A percentile compares a stretch with the other conserved stretches of the same genome.
phyloP scores from a whole-genome alignment of 2,113 vertebrate genomes.

The Mohoua ochrocephala region DNA sequence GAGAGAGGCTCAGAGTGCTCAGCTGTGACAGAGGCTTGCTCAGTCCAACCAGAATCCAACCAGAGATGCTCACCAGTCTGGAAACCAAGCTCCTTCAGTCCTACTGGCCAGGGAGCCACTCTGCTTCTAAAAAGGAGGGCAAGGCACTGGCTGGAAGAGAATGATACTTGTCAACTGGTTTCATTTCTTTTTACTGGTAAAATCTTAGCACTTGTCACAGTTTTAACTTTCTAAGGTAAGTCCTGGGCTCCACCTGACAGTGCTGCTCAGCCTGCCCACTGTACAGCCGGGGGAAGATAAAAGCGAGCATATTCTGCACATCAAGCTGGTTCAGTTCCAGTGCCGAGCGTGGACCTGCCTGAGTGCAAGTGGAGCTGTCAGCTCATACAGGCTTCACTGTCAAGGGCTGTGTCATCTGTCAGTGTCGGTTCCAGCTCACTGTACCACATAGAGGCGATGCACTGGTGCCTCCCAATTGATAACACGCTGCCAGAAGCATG shows the following conservation, averaged over 20 bases:
- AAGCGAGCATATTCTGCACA: conserved; percentile 73
- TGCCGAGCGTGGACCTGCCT: conserved; percentile 79
- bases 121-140: background rate
- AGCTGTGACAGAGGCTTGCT: background rate
- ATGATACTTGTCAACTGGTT: background rate
- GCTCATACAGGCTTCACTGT: conserved; percentile 87
- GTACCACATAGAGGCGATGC: conserved; percentile 88
- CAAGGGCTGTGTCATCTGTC: conserved; percentile 91
- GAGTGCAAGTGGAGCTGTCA: conserved; percentile 91
- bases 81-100: background rate
- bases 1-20: background rate
- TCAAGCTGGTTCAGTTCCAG: conserved; percentile 77
- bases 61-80: background rate
- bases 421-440: conserved; percentile 95
- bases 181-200: background rate
- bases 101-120: background rate
- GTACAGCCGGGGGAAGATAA: conserved; percentile 49
- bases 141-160: background rate
- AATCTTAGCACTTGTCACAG: background rate
- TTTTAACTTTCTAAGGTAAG: background rate
- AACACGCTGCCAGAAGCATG: conserved; percentile 84
- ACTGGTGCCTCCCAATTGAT: conserved; percentile 86
- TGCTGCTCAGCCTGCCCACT: conserved; percentile 41
- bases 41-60: background rate
- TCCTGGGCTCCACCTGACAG: conserved; percentile 56